These are phyloP conservation scores for Lithosia quadra DNA, from an alignment of 2,888 invertebrate species.

Conservation along the genomic window DNA sequence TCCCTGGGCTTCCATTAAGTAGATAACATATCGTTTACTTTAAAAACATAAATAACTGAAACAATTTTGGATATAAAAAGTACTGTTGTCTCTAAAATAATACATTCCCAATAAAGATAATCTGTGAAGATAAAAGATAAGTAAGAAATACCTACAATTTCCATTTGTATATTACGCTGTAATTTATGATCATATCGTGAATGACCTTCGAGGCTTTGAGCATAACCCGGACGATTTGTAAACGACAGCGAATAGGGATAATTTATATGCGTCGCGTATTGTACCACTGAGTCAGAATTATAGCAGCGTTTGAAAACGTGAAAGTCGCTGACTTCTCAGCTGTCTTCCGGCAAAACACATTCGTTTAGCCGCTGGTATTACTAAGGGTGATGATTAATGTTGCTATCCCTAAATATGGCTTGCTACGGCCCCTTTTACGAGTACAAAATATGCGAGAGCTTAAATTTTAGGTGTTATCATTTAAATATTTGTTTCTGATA, in stretches of 20 bases:
- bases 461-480: constrained; percentile 53
- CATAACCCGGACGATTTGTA: constrained; percentile 38
- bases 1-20: too few relatives aligned
- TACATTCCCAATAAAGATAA: constrained; percentile 43
- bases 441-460: constrained; percentile 75
- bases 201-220: constrained; percentile 49
- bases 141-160: constrained; percentile 37
- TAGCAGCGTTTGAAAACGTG: constrained; percentile 59
- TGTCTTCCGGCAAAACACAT: constrained; percentile 75
- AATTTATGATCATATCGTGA: constrained; percentile 40
- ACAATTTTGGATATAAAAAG: constrained; percentile 3
- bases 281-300: constrained; percentile 67
- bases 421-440: constrained; percentile 63
- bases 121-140: constrained; percentile 38
- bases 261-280: constrained; percentile 51
- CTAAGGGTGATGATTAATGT: constrained; percentile 83
- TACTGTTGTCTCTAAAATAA: constrained; percentile 33
- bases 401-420: constrained; percentile 64
- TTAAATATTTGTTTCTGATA: background rate
- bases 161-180: constrained; percentile 40
- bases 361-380: constrained; percentile 76
- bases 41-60: background rate
- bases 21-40: background rate
- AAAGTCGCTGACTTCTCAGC: constrained; percentile 73
- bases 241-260: constrained; percentile 37